Conservation (phyloP, 2,888 invertebrate species). For the Thymelicus acteon region DNA sequence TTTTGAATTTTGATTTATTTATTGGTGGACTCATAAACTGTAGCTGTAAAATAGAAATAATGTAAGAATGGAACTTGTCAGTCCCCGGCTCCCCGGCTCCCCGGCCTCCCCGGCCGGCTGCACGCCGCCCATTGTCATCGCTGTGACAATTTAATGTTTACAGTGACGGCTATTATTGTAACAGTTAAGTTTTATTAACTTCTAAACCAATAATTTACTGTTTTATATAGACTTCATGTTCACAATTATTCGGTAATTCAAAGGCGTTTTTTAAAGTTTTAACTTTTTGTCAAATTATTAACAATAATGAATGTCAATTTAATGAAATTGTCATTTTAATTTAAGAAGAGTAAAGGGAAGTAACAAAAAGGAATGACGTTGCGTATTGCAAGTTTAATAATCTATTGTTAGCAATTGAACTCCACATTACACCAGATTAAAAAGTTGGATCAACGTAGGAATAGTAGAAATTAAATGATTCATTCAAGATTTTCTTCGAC, state of each 20-base stretch:
- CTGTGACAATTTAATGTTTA: slow-evolving; percentile 7
- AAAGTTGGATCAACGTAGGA: neutral
- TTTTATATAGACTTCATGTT: neutral
- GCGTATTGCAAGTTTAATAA: too few species aligned
- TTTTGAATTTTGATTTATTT: neutral
- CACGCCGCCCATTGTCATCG: neutral
- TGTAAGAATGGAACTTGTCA: slow-evolving; percentile 1
- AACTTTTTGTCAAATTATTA: too few species aligned
- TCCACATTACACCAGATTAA: neutral
- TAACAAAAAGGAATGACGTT: too few species aligned
- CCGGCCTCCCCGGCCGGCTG: neutral
- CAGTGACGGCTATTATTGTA: slow-evolving; percentile 4
- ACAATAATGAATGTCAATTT: too few species aligned
- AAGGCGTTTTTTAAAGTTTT: too few species aligned
- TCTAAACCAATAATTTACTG: neutral
- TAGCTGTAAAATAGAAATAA: neutral
- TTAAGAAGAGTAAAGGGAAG: too few species aligned
- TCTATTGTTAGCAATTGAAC: neutral
- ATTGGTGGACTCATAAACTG: neutral
- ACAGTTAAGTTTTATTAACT: slow-evolving; percentile 3
- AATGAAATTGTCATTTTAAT: too few species aligned
- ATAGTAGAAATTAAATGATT: slow-evolving; percentile 6
- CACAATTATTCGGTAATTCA: too few species aligned
- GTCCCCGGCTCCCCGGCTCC: neutral
- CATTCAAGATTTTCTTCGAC: neutral